These are phyloP conservation scores for Threskiornis aethiopicus DNA, from an alignment of 2,797 vertebrate genomes.

Conservation along the genomic window DNA sequence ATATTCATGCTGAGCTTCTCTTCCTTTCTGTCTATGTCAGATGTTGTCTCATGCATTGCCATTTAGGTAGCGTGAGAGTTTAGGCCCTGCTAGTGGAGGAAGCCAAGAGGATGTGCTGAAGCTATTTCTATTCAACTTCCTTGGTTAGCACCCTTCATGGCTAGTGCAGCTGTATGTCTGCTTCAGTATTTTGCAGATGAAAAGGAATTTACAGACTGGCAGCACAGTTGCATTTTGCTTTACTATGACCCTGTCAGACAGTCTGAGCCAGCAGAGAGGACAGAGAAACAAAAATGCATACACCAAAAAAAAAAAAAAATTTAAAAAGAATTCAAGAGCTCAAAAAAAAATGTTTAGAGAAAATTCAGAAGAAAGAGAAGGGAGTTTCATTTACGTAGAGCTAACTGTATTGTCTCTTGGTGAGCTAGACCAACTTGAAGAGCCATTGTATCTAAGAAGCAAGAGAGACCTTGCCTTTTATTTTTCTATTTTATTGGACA, in stretches of 20 bases:
- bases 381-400: not conserved
- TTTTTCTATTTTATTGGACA: not conserved
- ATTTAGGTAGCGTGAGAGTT: not conserved
- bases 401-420: not conserved
- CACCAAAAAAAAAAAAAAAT: not conserved
- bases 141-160: not conserved
- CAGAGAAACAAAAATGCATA: not conserved
- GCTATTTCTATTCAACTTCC: not conserved
- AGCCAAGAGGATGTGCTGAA: not conserved
- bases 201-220: not conserved
- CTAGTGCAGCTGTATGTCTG: rapidly evolving
- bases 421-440: not conserved
- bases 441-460: not conserved
- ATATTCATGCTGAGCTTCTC: not conserved
- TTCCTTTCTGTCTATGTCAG: not conserved
- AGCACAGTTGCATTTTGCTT: not conserved
- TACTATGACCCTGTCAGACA: not conserved
- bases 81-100: not conserved
- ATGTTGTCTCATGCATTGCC: not conserved
- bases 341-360: not conserved
- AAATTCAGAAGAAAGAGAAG: not conserved
- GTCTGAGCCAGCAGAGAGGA: not conserved
- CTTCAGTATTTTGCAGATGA: not conserved
- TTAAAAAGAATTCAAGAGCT: not conserved
- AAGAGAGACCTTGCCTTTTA: not conserved